Conservation (phyloP, 2,888 invertebrate species). For the Phortica okadai region DNA sequence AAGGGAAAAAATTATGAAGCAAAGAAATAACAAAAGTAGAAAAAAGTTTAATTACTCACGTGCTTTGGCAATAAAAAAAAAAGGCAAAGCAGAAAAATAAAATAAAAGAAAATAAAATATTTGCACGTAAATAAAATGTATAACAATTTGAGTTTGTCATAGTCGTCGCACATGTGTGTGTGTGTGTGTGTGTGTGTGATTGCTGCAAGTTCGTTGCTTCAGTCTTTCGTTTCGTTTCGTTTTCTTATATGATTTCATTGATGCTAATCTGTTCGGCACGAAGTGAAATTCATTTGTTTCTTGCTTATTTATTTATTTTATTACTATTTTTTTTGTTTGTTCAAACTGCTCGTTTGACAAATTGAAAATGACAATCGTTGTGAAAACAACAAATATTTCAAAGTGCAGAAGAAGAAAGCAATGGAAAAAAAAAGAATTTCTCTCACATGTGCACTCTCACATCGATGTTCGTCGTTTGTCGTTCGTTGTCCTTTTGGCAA, state of each 20-base stretch:
- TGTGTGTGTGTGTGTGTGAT: slow-evolving; percentile 23
- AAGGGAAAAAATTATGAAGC: neutral
- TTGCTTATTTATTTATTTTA: neutral
- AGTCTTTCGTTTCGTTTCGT: slow-evolving; percentile 6
- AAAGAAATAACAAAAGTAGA: neutral
- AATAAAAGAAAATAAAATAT: slow-evolving; percentile 39
- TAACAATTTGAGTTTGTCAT: slow-evolving; percentile 7
- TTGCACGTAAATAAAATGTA: slow-evolving; percentile 45
- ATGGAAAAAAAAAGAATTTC: neutral
- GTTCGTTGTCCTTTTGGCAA: too few species aligned
- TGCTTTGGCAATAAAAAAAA: slow-evolving; percentile 37
- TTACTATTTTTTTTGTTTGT: neutral
- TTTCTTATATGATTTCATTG: slow-evolving; percentile 7
- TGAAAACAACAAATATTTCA: neutral
- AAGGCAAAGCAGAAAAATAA: slow-evolving; percentile 8
- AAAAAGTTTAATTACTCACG: slow-evolving; percentile 55
- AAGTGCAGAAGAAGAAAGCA: neutral
- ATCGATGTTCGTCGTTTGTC: too few species aligned
- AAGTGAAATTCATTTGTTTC: neutral
- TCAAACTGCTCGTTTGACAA: neutral
- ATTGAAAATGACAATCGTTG: slow-evolving; percentile 5
- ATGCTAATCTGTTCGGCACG: slow-evolving; percentile 8
- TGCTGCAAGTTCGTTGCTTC: slow-evolving; percentile 11
- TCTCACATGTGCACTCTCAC: neutral
- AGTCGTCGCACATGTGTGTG: neutral